Percentiles rank a stretch among this genome's conserved stretches.
These are phyloP conservation scores for Cephalopholis sonnerati DNA, from an alignment of 2,113 vertebrate species.

Conservation along the genomic window DNA sequence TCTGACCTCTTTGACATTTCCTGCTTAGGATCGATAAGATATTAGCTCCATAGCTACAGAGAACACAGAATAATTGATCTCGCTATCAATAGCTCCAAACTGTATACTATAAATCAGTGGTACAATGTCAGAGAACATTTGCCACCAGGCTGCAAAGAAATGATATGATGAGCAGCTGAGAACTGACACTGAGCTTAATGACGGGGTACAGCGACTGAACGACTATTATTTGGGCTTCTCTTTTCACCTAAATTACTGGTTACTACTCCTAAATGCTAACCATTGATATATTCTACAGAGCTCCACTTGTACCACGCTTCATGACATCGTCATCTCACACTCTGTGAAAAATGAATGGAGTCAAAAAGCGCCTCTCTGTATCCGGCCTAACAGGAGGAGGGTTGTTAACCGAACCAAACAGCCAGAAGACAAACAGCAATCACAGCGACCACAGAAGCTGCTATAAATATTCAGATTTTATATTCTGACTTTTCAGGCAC, in stretches of 20 bases:
- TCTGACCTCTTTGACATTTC: not conserved
- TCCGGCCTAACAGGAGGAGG: slow-evolving; percentile 26
- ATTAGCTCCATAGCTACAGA: not conserved
- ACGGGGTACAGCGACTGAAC: not conserved
- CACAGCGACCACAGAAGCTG: slow-evolving; percentile 13
- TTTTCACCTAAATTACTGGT: slow-evolving; percentile 36
- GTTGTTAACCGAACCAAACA: slow-evolving; percentile 27
- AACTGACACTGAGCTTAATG: slow-evolving; percentile 14
- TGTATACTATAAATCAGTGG: slow-evolving; percentile 4
- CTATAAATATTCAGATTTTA: slow-evolving; percentile 33
- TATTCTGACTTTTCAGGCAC: not conserved
- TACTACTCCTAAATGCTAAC: slow-evolving; percentile 54
- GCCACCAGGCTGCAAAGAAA: not conserved
- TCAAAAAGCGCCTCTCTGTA: slow-evolving; percentile 30
- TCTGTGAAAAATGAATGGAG: not conserved
- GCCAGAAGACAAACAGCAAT: slow-evolving; percentile 27
- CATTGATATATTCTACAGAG: slow-evolving; percentile 34
- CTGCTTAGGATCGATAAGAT: not conserved
- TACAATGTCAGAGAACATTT: not conserved
- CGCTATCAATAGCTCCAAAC: not conserved
- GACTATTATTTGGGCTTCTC: slow-evolving; percentile 21
- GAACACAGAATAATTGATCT: not conserved
- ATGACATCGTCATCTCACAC: slow-evolving; percentile 29
- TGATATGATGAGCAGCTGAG: slow-evolving; percentile 13
- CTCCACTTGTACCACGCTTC: slow-evolving; percentile 29